Evolutionary conservation across 2,888 invertebrate genomes (phyloP).

Genomic region (Mimachlamys varia): DNA sequence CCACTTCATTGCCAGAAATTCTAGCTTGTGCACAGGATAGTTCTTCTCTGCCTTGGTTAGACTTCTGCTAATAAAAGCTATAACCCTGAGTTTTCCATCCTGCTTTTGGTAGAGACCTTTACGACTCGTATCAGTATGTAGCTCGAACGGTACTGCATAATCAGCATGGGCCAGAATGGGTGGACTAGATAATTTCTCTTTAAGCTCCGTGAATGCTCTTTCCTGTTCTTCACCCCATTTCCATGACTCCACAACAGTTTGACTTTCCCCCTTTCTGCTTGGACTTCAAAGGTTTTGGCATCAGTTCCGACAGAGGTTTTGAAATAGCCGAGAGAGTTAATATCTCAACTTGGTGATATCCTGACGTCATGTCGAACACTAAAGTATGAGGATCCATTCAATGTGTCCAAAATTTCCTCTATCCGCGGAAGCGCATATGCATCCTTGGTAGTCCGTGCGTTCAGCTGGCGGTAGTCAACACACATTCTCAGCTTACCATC

Average conservation of each 20-base stretch:
- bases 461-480: conserved; percentile 8
- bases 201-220: not conserved
- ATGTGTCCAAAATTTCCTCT: not conserved
- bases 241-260: not conserved
- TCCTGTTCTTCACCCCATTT: conserved; percentile 2
- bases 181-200: not conserved
- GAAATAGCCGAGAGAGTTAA: not conserved
- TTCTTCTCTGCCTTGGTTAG: too few relatives aligned
- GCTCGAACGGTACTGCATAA: too few relatives aligned
- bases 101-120: too few relatives aligned
- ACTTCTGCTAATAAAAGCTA: too few relatives aligned
- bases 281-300: not conserved
- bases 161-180: too few relatives aligned
- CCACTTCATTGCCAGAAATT: too few relatives aligned
- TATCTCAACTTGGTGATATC: not conserved
- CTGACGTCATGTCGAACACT: too few relatives aligned
- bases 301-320: not conserved
- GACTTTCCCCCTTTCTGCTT: not conserved
- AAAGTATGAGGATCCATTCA: not conserved
- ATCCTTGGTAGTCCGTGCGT: not conserved
- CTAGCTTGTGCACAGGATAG: too few relatives aligned
- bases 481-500: not conserved
- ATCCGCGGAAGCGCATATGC: not conserved
- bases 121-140: too few relatives aligned
- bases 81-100: too few relatives aligned